Evolutionary conservation across 2,888 invertebrate genomes (phyloP).

Genomic region (Cyclophora punctaria): DNA sequence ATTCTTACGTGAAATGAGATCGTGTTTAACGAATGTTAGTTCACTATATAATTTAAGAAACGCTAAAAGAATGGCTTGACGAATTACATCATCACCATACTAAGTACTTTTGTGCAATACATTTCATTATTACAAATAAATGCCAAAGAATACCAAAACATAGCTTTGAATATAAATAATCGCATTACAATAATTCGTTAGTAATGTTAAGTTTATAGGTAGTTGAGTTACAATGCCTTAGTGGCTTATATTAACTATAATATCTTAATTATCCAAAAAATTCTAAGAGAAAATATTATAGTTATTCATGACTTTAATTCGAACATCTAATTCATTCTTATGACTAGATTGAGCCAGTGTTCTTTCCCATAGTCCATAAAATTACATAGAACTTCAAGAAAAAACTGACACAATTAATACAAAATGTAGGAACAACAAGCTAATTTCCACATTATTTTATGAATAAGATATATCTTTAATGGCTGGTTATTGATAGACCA

Average conservation of each 20-base stretch:
- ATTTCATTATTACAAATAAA: slow-evolving; percentile 53
- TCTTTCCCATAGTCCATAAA: slow-evolving; percentile 50
- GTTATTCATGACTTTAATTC: slow-evolving; percentile 49
- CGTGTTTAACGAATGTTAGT: slow-evolving; percentile 53
- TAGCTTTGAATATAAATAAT: slow-evolving; percentile 44
- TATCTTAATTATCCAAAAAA: slow-evolving; percentile 52
- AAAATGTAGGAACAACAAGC: slow-evolving; percentile 64
- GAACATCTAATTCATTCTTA: slow-evolving; percentile 70
- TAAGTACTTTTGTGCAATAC: slow-evolving; percentile 73
- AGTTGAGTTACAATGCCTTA: slow-evolving; percentile 36
- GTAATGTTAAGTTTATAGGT: slow-evolving; percentile 39
- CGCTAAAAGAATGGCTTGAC: slow-evolving; percentile 35
- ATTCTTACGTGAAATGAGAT: slow-evolving; percentile 64
- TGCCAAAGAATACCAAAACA: slow-evolving; percentile 51
- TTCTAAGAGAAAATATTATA: slow-evolving; percentile 49
- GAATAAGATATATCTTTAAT: neutral
- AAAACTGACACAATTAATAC: slow-evolving; percentile 65
- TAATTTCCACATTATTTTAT: slow-evolving; percentile 38
- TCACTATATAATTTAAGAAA: slow-evolving; percentile 43
- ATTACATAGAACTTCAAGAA: slow-evolving; percentile 50
- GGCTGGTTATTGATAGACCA: neutral
- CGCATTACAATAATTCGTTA: slow-evolving; percentile 42
- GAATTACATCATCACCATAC: slow-evolving; percentile 41
- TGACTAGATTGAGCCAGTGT: slow-evolving; percentile 75
- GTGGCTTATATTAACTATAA: slow-evolving; percentile 40